Base-by-base conservation (phyloP, 2,888 invertebrate species). In the Chloromyia formosa region DNA sequence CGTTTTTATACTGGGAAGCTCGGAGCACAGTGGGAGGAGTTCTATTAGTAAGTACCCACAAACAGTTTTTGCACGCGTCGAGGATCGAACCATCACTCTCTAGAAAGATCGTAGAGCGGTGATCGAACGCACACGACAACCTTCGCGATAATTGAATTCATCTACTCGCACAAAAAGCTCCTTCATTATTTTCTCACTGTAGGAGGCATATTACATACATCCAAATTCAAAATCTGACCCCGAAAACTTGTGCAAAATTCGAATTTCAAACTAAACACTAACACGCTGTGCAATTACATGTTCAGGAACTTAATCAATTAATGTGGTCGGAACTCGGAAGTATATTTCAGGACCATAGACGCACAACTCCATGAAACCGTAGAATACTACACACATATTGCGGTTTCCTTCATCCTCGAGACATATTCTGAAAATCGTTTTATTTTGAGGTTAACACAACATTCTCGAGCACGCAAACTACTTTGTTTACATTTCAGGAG, bases 401-500 rank as follows among this genome's bases (percentile, higher is more conserved):
- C 12, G 49, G 49, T n/a, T 49, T 49, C 12, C 49, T 49, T 49
- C 5, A 10, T 49, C 49, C 49, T 49, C 49, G 49, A 49, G 49
- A 49, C 49, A 49, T 49, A 49, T 49, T 49, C 49, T 3, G 14
- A 49, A 49, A 49, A 49, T 49, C 49, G 49, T 18, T 20, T 56
- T 56, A 20, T 56, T 56, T 56, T 56, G 22, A 20, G 56, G 20
- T 56, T 20, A 56, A 56, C 56, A 56, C 1, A 56, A 56, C 56
- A 56, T 56, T 56, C 2, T 56, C 4, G 56, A 16, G 3, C 56
- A 56, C 20, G 20, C 18, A 56, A 56, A 56, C 56, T 16, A 56
- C 20, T 56, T 56, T 56, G 56, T 49, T 49, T 49, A 49, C 49
- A 49, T 49, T 49, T 49, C 49, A n/a, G 16, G 49, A 49, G 49